Percentiles rank a stretch among this genome's conserved stretches.
These are phyloP conservation scores for Candoia aspera DNA, from an alignment of 2,113 vertebrate species.

Conservation along the genomic window DNA sequence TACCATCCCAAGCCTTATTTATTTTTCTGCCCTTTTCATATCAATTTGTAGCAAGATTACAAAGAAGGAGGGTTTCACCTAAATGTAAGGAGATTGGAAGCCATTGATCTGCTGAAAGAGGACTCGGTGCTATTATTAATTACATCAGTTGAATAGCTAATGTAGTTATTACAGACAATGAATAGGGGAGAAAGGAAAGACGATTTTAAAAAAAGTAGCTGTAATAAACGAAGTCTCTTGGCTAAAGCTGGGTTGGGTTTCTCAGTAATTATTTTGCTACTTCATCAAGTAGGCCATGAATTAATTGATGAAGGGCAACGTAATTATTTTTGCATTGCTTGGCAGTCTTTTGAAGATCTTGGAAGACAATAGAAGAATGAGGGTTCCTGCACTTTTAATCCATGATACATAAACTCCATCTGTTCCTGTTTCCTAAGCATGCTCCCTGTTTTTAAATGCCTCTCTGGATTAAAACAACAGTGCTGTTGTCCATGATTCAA, in stretches of 20 bases:
- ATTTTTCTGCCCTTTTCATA: not conserved
- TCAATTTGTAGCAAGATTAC: not conserved
- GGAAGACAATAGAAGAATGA: not conserved
- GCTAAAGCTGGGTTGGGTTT: not conserved
- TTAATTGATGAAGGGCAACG: slow-evolving; percentile 23
- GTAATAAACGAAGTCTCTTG: slow-evolving; percentile 20
- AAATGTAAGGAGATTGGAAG: not conserved
- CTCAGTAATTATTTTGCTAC: slow-evolving; percentile 14
- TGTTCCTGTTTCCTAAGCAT: not conserved
- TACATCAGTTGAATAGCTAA: not conserved
- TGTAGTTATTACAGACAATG: not conserved
- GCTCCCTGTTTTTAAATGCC: not conserved
- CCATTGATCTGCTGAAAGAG: not conserved
- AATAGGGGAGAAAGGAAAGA: not conserved
- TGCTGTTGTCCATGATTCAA: not conserved
- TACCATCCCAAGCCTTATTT: not conserved
- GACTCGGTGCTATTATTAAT: not conserved
- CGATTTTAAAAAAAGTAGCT: not conserved
- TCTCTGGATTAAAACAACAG: not conserved
- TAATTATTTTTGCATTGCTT: slow-evolving; percentile 24
- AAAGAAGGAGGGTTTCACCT: not conserved
- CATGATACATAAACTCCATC: not conserved
- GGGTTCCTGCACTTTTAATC: not conserved
- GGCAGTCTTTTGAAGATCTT: not conserved
- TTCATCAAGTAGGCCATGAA: slow-evolving; percentile 23